Conservation (phyloP, 2,888 invertebrate species). For the Odontothrips loti region DNA sequence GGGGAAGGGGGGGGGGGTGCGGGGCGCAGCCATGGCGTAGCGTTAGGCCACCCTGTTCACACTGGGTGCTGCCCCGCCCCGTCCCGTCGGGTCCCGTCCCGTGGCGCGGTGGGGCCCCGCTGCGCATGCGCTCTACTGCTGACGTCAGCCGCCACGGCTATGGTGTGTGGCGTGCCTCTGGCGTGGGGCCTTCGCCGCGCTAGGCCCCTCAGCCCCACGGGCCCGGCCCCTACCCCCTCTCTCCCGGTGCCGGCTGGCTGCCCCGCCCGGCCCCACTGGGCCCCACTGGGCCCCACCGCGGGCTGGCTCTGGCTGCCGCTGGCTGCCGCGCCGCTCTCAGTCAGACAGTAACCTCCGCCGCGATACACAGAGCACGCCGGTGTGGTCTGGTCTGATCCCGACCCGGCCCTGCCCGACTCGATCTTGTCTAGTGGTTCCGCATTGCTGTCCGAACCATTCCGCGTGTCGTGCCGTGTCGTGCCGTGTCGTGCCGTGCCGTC, state of each 20-base stretch:
- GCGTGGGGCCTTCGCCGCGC: conserved; percentile 9
- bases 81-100: background rate
- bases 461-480: background rate
- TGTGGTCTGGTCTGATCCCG: background rate
- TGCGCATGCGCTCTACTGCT: conserved; percentile 1
- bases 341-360: conserved; percentile 16
- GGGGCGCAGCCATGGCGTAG: background rate
- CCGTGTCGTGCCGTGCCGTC: background rate
- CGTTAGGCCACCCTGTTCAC: conserved; percentile 7
- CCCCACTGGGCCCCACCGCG: conserved; percentile 18
- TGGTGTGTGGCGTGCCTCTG: conserved; percentile 15
- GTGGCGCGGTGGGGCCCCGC: background rate
- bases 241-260: background rate
- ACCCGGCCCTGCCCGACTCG: background rate
- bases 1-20: background rate
- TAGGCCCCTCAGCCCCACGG: background rate
- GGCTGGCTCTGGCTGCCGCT: background rate
- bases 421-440: background rate
- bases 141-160: conserved; percentile 23
- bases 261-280: background rate
- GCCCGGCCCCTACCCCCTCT: background rate
- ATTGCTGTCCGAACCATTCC: background rate
- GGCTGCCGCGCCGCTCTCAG: background rate
- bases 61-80: background rate
- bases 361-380: background rate